Evolutionary conservation across 2,113 vertebrate species (phyloP).

Genomic region (Nesospiza acunhae): DNA sequence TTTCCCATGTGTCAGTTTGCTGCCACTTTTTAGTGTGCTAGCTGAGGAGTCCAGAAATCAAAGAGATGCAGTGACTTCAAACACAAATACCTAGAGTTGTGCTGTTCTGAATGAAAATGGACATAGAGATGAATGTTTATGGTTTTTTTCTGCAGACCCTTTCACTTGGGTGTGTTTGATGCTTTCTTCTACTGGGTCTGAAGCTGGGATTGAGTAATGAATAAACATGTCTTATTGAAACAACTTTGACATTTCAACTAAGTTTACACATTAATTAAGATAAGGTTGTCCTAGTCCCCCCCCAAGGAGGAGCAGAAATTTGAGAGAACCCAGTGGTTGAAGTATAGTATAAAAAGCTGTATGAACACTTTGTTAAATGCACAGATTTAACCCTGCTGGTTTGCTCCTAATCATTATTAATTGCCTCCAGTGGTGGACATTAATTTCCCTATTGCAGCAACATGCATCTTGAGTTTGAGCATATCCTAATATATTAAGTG

Average conservation of each 20-base stretch:
- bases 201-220: constrained; percentile 54
- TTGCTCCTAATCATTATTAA: constrained; percentile 87
- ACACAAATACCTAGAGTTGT: not conserved
- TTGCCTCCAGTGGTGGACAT: constrained; percentile 83
- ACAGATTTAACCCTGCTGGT: constrained; percentile 83
- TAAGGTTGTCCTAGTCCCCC: constrained; percentile 32
- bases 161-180: not conserved
- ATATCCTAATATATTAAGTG: constrained; percentile 85
- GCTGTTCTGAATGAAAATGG: constrained; percentile 17
- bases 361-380: constrained; percentile 83
- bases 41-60: constrained; percentile 37
- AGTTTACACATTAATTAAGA: constrained; percentile 74
- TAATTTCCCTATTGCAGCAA: constrained; percentile 86
- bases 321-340: constrained; percentile 58
- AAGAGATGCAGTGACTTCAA: not conserved
- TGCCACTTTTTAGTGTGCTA: not conserved
- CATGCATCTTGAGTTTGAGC: constrained; percentile 81
- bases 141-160: not conserved
- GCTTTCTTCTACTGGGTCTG: constrained; percentile 1
- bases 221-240: constrained; percentile 71
- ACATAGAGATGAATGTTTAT: not conserved
- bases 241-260: constrained; percentile 68
- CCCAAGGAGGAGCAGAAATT: constrained; percentile 52
- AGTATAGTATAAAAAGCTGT: constrained; percentile 69
- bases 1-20: not conserved